phyloP scores from a whole-genome alignment of 2,888 invertebrate species.

The Caenorhabditis macrosperma region DNA sequence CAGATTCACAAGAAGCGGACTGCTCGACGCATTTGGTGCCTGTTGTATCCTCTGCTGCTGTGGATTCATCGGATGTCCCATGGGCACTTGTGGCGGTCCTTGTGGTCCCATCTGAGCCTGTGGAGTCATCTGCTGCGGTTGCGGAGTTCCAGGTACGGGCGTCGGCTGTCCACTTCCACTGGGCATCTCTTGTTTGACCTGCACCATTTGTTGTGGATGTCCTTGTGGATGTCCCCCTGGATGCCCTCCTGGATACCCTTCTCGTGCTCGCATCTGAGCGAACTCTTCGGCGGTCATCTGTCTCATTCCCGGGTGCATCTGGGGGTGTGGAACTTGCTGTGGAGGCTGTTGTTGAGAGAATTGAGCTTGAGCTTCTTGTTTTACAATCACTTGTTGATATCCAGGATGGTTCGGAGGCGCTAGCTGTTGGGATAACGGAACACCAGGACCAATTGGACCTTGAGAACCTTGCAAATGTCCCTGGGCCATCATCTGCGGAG shows the following conservation, averaged over 20 bases:
- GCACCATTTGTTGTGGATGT: not conserved
- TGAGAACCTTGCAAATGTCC: not conserved
- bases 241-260: constrained; percentile 11
- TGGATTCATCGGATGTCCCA: constrained; percentile 10
- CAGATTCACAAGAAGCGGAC: constrained; percentile 67
- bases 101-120: constrained; percentile 16
- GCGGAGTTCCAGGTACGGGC: constrained; percentile 38
- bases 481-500: constrained; percentile 14
- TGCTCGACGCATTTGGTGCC: constrained; percentile 47
- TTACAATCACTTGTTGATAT: constrained; percentile 12
- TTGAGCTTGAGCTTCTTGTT: constrained; percentile 32
- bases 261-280: constrained; percentile 43
- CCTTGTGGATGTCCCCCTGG: not conserved
- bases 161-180: constrained; percentile 40
- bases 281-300: constrained; percentile 49
- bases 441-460: not conserved
- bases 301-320: constrained; percentile 34
- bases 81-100: not conserved
- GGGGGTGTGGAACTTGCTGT: constrained; percentile 12
- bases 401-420: constrained; percentile 32
- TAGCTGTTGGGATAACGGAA: constrained; percentile 14
- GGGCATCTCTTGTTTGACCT: constrained; percentile 33
- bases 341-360: constrained; percentile 13
- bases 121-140: constrained; percentile 34
- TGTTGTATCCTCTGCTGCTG: constrained; percentile 39